These are phyloP conservation scores for Babylonia areolata DNA, from an alignment of 1,140 invertebrate genomes.

Conservation along the genomic window DNA sequence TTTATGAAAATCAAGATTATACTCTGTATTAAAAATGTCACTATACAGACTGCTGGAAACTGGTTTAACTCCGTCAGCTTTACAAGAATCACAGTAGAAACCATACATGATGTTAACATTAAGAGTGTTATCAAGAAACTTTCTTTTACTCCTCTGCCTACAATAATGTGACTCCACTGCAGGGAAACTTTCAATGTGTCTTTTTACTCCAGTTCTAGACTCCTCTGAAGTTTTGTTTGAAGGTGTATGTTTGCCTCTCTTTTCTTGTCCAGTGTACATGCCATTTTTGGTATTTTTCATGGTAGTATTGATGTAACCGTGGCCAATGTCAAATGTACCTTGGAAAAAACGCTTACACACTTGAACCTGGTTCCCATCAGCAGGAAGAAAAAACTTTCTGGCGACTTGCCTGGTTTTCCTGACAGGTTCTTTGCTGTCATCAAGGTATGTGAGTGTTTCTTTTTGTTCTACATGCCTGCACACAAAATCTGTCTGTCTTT, in stretches of 20 bases:
- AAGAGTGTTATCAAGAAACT: slow-evolving; percentile 41
- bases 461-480: slow-evolving; percentile 30
- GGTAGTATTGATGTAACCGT: slow-evolving; percentile 32
- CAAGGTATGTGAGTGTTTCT: slow-evolving; percentile 32
- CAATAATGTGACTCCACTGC: slow-evolving; percentile 47
- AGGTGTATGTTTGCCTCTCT: slow-evolving; percentile 38
- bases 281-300: slow-evolving; percentile 35
- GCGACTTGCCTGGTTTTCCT: slow-evolving; percentile 23
- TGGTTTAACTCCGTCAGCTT: slow-evolving; percentile 12
- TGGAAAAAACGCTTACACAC: slow-evolving; percentile 48
- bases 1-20: slow-evolving; percentile 48
- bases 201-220: slow-evolving; percentile 22
- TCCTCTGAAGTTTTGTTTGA: slow-evolving; percentile 42
- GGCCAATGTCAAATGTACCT: slow-evolving; percentile 46
- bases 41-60: slow-evolving; percentile 34
- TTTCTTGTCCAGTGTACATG: slow-evolving; percentile 38
- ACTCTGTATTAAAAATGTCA: slow-evolving; percentile 48
- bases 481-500: slow-evolving; percentile 34
- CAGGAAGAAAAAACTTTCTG: slow-evolving; percentile 22
- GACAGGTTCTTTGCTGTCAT: not conserved
- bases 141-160: slow-evolving; percentile 40
- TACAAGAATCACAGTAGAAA: slow-evolving; percentile 48
- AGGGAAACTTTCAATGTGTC: slow-evolving; percentile 52
- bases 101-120: slow-evolving; percentile 45
- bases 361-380: not conserved